A percentile compares a stretch with the other conserved stretches of the same genome.
Conservation (phyloP, 2,888 invertebrate genomes). For the Incurvaria masculella region DNA sequence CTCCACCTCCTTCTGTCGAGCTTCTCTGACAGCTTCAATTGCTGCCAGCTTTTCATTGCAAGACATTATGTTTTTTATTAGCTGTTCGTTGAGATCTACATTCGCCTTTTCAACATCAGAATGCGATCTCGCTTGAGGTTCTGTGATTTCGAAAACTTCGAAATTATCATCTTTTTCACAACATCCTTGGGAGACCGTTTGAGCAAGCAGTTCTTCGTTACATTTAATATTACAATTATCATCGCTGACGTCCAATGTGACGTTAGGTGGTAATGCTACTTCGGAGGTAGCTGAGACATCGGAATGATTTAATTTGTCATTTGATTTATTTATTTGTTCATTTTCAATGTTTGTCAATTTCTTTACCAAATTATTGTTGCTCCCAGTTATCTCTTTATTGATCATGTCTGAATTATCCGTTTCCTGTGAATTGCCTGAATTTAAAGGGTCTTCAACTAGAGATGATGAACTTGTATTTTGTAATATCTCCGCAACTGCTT, state of each 20-base stretch:
- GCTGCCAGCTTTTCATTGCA: constrained; percentile 46
- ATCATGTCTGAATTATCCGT: neutral
- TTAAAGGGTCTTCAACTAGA: too few species aligned
- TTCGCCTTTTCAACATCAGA: constrained; percentile 27
- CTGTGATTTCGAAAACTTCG: constrained; percentile 22
- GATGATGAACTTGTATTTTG: too few species aligned
- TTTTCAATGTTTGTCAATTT: constrained; percentile 48
- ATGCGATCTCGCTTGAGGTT: constrained; percentile 24
- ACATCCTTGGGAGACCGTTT: constrained; percentile 12
- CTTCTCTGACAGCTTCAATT: constrained; percentile 42
- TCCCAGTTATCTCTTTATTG: constrained; percentile 23
- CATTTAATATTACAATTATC: constrained; percentile 13
- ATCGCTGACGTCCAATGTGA: neutral
- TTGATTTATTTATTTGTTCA: constrained; percentile 43
- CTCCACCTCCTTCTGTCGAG: constrained; percentile 25
- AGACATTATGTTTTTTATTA: constrained; percentile 42
- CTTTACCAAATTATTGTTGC: constrained; percentile 30
- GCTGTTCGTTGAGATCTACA: constrained; percentile 33
- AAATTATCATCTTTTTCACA: constrained; percentile 16
- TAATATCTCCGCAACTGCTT: too few species aligned
- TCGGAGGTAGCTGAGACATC: constrained; percentile 16
- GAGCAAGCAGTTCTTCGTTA: constrained; percentile 12
- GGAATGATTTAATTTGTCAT: constrained; percentile 25
- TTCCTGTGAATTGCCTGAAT: too few species aligned
- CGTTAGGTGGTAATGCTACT: constrained; percentile 19